Conservation (phyloP, 2,113 vertebrate species). For the Xenopus laevis region DNA sequence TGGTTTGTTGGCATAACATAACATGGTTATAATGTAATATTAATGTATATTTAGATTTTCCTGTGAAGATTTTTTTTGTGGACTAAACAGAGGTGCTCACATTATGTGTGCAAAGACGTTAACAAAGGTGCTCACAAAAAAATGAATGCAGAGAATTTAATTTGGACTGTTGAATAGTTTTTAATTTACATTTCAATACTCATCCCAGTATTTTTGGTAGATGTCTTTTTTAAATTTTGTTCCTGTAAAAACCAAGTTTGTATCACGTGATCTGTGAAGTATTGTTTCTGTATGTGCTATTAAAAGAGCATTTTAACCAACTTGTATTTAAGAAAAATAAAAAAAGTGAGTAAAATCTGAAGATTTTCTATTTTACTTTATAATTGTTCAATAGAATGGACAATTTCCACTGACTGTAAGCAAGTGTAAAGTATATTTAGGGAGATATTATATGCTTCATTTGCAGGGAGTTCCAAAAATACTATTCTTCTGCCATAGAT, state of each 20-base stretch:
- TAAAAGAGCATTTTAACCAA: conserved; percentile 64
- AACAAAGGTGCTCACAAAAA: no score
- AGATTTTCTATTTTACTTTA: no score
- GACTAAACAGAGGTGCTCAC: conserved; percentile 57
- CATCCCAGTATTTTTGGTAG: conserved; percentile 52
- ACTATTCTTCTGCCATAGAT: no score
- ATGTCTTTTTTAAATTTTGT: conserved; percentile 47
- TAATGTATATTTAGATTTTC: conserved; percentile 5
- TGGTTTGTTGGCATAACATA: conserved; percentile 48
- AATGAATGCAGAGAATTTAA: conserved; percentile 31
- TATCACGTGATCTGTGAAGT: conserved; percentile 64
- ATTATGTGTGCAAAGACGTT: conserved; percentile 52
- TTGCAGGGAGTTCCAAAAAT: no score
- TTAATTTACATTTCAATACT: conserved; percentile 56
- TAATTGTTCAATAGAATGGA: no score
- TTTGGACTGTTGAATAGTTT: conserved; percentile 51
- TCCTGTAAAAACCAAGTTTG: conserved; percentile 49
- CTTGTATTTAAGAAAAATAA: conserved; percentile 57
- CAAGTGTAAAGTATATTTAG: no score
- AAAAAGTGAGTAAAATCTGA: no score
- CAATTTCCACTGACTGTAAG: no score
- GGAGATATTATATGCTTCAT: no score
- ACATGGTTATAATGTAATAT: conserved; percentile 51
- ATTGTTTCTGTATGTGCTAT: conserved; percentile 62
- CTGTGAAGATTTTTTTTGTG: neutral